Base-by-base conservation (phyloP, 2,888 invertebrate genomes). In the Abscondita cerata region DNA sequence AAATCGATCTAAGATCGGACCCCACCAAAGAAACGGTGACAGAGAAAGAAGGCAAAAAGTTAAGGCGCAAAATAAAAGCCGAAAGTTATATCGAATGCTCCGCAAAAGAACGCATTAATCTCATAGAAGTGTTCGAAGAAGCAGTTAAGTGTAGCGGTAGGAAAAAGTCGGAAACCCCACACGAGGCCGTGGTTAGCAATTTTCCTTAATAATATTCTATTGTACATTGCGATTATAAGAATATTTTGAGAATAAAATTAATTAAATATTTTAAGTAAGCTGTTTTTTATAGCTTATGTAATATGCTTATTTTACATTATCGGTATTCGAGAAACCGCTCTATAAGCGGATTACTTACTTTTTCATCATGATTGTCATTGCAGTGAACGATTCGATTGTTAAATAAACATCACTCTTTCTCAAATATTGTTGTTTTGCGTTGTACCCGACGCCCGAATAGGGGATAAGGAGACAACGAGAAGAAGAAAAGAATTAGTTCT, bases 1-100 rank as follows among this genome's bases (percentile, higher is more conserved):
- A 95, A 83, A 85, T 85, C 52, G 95, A 95, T 80, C 83, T 93
- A 71, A 84, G 93, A 72, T 68, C 75, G 2, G 81, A 85, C 64
- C 80, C 79, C 75, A 82, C 84, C 11, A 78, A 82, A 64, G 84
- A 85, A 60, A 83, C 88, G 51, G 85, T 91, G 34, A 86, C 89
- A 15, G 83, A 84, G 34, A 85, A 86, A 62, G 93, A 94, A 74
- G 95, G 92, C 34, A 90, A 89, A 71, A 90, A 89, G 77, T 83
- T 95, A 82, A 90, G 88, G 75, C 89, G 88, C 75, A 75, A 73
- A 70, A 77, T 80, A 16, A 74, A 70, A 65, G 81, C 81, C 0
- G 75, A 77, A 52, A 68, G 72, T 18, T 80, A 79, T 62, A 71
- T 75, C 59, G 81, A 81, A 68, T 80, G 79, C 60, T 81, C 81